Evolutionary conservation across 1,140 invertebrate species (phyloP), one percentile per base, ranked within the genome.

Genomic region (Pissodes strobi): DNA sequence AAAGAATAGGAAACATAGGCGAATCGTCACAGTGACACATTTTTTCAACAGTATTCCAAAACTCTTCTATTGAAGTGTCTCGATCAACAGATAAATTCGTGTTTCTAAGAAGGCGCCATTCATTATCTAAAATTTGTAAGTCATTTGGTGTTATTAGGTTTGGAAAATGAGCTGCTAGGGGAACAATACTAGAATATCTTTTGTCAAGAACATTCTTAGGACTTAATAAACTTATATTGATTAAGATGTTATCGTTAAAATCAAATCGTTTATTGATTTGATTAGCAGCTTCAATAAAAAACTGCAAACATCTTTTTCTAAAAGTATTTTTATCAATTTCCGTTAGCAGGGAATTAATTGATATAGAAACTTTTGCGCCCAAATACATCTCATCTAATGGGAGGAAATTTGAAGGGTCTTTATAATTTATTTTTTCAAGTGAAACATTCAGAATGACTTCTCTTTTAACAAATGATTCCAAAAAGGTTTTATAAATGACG

Each of bases 41-140:
- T 21, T 62, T 45, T 19, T 38, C 43, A 15, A 62, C 43, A 6
- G 12, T 18, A 10, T 55, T 25, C 58, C 64, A 66, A 56, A 66
- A 62, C n/a, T 10, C 8, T 41, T 41, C 38, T 9, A 15, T 15
- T 9, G 4, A 8, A 8, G 13, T 41, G 15, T n/a, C 15, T 5
- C 15, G 5, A 5, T 4, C 15, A 6, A 15, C 6, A 4, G 13
- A 9, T 8, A 41, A 10, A 10, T 41, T 13, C 4, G 38, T 41
- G 15, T 41, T 41, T 9, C 15, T 2, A 19, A 46, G 19, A 6
- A n/a, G 2, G 2, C 43, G 2, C 15, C 19, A 46, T 46, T 46
- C 43, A 18, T 19, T 46, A 17, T 46, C 19, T 41, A 41, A 5
- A 4, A 9, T 8, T 41, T 41, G 38, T 41, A 41, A 41, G 4